Evolutionary conservation across 2,888 invertebrate genomes (phyloP).

Genomic region (Cantharis flavilabris): DNA sequence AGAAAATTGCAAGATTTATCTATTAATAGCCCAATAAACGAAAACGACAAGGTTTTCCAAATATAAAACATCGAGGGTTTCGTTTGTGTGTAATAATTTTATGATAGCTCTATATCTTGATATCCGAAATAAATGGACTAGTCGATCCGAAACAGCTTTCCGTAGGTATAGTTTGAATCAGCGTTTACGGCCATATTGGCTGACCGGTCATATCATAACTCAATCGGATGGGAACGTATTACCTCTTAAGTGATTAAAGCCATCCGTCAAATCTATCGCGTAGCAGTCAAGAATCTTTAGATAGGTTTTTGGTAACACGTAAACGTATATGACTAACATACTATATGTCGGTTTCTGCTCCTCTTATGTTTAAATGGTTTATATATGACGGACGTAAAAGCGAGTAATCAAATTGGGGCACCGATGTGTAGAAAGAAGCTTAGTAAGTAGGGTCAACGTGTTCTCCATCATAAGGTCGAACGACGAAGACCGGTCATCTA

Average conservation of each 20-base stretch:
- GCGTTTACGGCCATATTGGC: conserved; percentile 52
- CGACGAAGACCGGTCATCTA: conserved; percentile 33
- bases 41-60: neutral
- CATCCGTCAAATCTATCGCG: conserved; percentile 53
- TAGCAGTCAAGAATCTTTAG: conserved; percentile 32
- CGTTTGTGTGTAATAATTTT: conserved; percentile 50
- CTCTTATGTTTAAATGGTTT: neutral
- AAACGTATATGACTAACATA: conserved; percentile 33
- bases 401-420: conserved; percentile 23
- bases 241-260: conserved; percentile 57
- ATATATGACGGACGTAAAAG: neutral
- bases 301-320: conserved; percentile 30
- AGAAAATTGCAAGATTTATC: neutral
- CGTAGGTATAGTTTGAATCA: conserved; percentile 53
- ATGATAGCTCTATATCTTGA: conserved; percentile 44
- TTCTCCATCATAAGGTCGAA: conserved; percentile 33
- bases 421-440: conserved; percentile 27
- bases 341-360: conserved; percentile 14
- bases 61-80: conserved; percentile 3
- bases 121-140: conserved; percentile 47
- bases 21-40: neutral
- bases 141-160: conserved; percentile 36
- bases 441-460: conserved; percentile 27
- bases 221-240: conserved; percentile 50
- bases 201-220: conserved; percentile 56